Conservation (phyloP, 2,797 vertebrate genomes). For the Furcifer pardalis region DNA sequence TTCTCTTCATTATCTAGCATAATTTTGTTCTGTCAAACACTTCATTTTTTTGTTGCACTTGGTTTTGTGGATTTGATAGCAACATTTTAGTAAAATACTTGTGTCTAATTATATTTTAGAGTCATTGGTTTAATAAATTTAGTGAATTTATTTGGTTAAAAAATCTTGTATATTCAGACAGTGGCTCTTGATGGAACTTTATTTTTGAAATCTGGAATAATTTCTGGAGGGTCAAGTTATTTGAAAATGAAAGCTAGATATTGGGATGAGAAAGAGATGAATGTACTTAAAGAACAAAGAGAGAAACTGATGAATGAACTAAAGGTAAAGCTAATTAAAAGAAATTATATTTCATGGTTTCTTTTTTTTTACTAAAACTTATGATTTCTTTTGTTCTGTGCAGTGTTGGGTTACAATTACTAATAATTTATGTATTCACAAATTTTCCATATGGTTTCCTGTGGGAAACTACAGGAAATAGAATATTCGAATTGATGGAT, state of each 20-base stretch:
- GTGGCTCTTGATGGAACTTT: constrained; percentile 93
- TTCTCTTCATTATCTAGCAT: neutral
- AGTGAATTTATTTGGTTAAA: too few relatives aligned
- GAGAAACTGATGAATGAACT: constrained; percentile 82
- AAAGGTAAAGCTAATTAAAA: constrained; percentile 75
- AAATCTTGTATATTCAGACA: constrained; percentile 75
- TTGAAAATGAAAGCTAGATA: constrained; percentile 86
- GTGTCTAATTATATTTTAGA: neutral
- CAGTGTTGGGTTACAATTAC: neutral
- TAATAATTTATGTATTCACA: neutral
- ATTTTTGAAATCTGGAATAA: constrained; percentile 92
- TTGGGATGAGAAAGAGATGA: constrained; percentile 93
- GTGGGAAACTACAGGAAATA: neutral
- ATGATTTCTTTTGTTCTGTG: too few relatives aligned
- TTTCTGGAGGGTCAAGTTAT: constrained; percentile 92
- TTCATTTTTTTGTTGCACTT: neutral
- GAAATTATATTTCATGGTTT: neutral
- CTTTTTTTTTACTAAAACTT: too few relatives aligned
- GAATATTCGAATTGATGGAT: neutral
- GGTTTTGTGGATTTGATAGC: neutral
- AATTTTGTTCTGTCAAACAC: neutral
- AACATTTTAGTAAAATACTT: neutral
- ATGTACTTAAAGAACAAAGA: constrained; percentile 82
- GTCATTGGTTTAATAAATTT: too few relatives aligned
- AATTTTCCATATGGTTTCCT: neutral